phyloP scores from a whole-genome alignment of 2,888 invertebrate species.

The Nipponacmea schrenckii region DNA sequence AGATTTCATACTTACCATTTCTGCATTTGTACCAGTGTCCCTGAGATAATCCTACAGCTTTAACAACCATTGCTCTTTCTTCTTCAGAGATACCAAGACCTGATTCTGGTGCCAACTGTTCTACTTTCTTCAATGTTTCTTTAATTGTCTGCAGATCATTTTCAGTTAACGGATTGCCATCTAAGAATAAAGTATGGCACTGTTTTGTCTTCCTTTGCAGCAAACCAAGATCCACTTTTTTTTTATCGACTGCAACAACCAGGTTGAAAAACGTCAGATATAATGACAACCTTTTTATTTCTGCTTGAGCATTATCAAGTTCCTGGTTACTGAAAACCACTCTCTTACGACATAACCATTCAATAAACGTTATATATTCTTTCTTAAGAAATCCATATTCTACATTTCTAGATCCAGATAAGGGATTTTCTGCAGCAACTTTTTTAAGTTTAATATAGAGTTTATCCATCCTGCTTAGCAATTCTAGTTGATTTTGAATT shows the following conservation, averaged over 20 bases:
- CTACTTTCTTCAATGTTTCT: background rate
- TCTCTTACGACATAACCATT: constrained; percentile 19
- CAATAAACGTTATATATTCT: constrained; percentile 16
- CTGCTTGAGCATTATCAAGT: constrained; percentile 34
- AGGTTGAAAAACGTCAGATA: constrained; percentile 25
- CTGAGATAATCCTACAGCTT: constrained; percentile 71
- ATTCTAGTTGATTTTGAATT: constrained; percentile 23
- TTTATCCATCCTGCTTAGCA: constrained; percentile 16
- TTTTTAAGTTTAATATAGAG: constrained; percentile 11
- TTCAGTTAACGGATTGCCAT: constrained; percentile 73
- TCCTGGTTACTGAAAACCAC: constrained; percentile 35
- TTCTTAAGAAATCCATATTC: background rate
- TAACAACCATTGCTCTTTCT: constrained; percentile 72
- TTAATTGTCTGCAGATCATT: constrained; percentile 73
- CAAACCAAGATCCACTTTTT: constrained; percentile 10
- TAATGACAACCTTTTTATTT: constrained; percentile 33
- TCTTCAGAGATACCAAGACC: constrained; percentile 68
- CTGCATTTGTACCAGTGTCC: constrained; percentile 80
- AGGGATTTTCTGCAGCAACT: background rate
- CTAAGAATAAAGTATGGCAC: constrained; percentile 44
- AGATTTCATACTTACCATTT: constrained; percentile 71
- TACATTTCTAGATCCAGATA: background rate
- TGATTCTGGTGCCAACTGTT: constrained; percentile 12
- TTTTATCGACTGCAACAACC: constrained; percentile 6
- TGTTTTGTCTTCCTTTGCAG: background rate